Evolutionary conservation across 2,797 vertebrate species (phyloP), one percentile per base, ranked within the genome.

Genomic region (Tauraco hartlaubi): DNA sequence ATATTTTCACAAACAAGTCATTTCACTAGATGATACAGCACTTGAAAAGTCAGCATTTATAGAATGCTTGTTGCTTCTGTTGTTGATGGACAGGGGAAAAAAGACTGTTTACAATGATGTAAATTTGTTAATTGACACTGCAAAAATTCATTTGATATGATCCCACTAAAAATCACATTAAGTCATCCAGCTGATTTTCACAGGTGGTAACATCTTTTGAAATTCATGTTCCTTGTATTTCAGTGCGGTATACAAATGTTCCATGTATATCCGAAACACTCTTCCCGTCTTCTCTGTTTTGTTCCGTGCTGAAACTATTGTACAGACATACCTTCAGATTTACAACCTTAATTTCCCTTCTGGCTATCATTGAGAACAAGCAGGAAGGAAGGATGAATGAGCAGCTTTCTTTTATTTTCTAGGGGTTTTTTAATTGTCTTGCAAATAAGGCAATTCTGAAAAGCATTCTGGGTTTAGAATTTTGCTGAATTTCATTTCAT

Each of bases 301-400:
- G 6, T 80, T 92, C 49, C 10, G 2, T 44, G 35, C 29, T 66
- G 55, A 78, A 90, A 63, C 15, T 72, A 5, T 72, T 73, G 33
- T 54, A 43, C 41, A 75, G 33, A 35, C 44, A n/a, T 82, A 37
- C 54, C 21, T 94, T 84, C 82, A 94, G 85, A 95, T 96, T 96
- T 96, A 93, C 90, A 92, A 49, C 74, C 67, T 93, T 92, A 56
- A 91, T 94, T 90, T 95, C 82, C 76, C 90, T 90, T 95, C 69
- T 95, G 83, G 26, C 63, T 92, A 7, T 92, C 85, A 71, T 1
- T 93, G 80, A 86, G 59, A 90, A 76, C 44, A 18, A 88, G 48
- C 89, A 90, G 85, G 59, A 92, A 83, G 28, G 31, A 72, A 69
- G 44, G 59, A 83, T 67, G 77, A 92, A 86, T 1, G 14, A 84